Evolutionary conservation across 2,113 vertebrate genomes (phyloP), one percentile per base, ranked within the genome.

Genomic region (Clupea harengus): DNA sequence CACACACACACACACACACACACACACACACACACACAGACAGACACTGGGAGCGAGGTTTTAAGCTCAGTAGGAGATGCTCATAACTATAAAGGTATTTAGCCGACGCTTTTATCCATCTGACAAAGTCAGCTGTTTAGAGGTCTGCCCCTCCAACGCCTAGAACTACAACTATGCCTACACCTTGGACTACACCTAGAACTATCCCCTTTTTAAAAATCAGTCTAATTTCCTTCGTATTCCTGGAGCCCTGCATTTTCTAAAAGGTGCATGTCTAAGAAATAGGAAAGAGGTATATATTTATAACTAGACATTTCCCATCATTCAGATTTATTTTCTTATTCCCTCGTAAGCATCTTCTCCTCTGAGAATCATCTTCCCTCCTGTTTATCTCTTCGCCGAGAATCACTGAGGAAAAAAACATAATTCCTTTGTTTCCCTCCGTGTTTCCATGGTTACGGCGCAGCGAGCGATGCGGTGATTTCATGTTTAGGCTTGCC

Each of bases 361-460:
- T 83, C 64, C 52, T 46, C 49, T 64, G 64, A 81, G 50, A 82
- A 46, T 32, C 78, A 39, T 39, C 39, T 39, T 39, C 39, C 39
- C 39, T 39, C 39, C 39, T 39, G 39, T 39, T 39, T 1, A 83
- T 72, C 72, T 78, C 32, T 32, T 28, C 28, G 5, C 64, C 10
- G 72, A 78, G 5, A 64, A 45, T 60, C 47, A 81, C 81, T 80
- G 52, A 54, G 78, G 81, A 85, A 17, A 87, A 78, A 89, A 87
- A 82, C 83, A 86, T 60, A 46, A 86, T 83, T 46, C 86, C 85
- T 85, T 90, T 87, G 86, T 88, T 87, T 84, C 85, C 54, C 15
- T 54, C 86, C 87, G 18, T 86, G 89, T 90, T 90, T 85, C 88
- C 85, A 90, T 90, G 86, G 78, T 32, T 83, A 90, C 88, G 22